phyloP scores from a whole-genome alignment of 2,113 vertebrate species.

The Struthidea cinerea region DNA sequence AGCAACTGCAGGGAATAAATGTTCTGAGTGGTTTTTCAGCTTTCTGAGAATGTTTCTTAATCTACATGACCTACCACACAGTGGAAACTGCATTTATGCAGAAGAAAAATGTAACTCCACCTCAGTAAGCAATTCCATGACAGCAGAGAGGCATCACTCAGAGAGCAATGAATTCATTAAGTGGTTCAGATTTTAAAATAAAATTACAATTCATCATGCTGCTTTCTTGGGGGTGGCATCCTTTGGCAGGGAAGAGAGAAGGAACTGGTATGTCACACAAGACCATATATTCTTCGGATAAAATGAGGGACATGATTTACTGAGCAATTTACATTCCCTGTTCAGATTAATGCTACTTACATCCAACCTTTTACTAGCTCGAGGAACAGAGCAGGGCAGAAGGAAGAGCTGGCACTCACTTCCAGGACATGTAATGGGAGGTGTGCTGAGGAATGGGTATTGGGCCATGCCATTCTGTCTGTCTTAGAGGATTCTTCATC shows the following conservation, averaged over 20 bases:
- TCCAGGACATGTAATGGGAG: neutral
- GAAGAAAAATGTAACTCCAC: neutral
- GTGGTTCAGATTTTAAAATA: neutral
- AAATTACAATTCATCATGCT: neutral
- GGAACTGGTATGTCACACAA: neutral
- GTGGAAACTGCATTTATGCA: neutral
- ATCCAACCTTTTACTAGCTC: neutral
- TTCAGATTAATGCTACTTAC: neutral
- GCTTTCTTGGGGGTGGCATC: neutral
- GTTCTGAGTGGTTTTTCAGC: neutral
- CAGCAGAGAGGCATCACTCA: neutral
- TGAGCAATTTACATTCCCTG: neutral
- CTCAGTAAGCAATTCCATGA: neutral
- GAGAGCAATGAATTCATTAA: neutral
- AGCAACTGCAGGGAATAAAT: neutral
- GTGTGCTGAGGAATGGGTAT: neutral
- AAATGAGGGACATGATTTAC: neutral
- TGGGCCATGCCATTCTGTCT: fast-evolving
- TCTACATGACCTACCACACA: neutral
- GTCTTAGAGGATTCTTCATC: neutral
- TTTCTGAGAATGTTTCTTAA: neutral
- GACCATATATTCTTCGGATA: neutral
- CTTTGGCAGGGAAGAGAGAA: neutral
- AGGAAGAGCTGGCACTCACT: neutral
- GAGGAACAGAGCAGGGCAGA: neutral